Percentiles rank a stretch among this genome's conserved stretches.
These are phyloP conservation scores for Zingel zingel DNA, from an alignment of 2,113 vertebrate species.

Conservation along the genomic window DNA sequence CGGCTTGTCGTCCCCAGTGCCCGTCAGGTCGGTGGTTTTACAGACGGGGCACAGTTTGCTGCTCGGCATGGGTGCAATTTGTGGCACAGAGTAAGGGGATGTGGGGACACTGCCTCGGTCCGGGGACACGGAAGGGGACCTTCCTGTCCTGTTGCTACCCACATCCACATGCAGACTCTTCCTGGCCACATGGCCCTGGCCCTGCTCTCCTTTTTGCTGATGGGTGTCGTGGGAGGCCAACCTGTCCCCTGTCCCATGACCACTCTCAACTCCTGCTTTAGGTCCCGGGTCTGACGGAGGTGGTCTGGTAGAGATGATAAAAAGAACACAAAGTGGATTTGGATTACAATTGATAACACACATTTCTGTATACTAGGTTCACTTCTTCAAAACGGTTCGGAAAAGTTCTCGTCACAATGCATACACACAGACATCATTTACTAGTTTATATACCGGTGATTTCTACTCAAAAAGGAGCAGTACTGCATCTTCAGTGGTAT, in stretches of 20 bases:
- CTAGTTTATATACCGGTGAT: constrained; percentile 1
- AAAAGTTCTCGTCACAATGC: neutral
- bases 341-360: neutral
- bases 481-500: constrained; percentile 1
- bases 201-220: constrained; percentile 70
- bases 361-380: neutral
- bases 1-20: constrained; percentile 87
- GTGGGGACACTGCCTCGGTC: constrained; percentile 93
- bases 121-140: constrained; percentile 88
- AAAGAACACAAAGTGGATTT: constrained; percentile 25
- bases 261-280: constrained; percentile 74
- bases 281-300: constrained; percentile 76
- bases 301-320: constrained; percentile 69
- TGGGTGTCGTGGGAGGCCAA: constrained; percentile 77
- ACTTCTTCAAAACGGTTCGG: neutral
- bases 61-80: constrained; percentile 98
- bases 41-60: constrained; percentile 98
- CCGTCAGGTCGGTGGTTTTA: constrained; percentile 96
- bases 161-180: constrained; percentile 85
- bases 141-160: constrained; percentile 76
- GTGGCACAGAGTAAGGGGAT: constrained; percentile 96
- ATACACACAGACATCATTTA: no score
- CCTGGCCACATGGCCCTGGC: constrained; percentile 77
- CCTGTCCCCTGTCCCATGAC: constrained; percentile 76
- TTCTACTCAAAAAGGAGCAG: constrained; percentile 4